Evolutionary conservation across 2,888 invertebrate species (phyloP), one percentile per base, ranked within the genome.

Genomic region (Orthosia gracilis): DNA sequence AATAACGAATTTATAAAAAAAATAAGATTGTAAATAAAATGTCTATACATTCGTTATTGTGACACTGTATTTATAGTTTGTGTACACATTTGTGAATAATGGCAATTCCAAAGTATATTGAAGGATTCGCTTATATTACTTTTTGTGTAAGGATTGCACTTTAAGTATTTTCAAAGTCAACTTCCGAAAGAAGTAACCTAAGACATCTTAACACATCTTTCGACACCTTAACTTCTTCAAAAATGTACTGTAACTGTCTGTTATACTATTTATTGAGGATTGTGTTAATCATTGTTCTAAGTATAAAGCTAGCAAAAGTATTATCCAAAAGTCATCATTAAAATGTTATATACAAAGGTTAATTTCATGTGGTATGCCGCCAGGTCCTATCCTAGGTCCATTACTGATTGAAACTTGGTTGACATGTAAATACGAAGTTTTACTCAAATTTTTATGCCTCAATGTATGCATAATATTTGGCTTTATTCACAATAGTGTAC

Each of bases 21-120:
- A 26, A 3, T 7, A 3, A 54, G 57, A n/a, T n/a, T 83, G 84
- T 84, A 76, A 65, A 81, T 84, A 66, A 58, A 67, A 59, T 59
- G 3, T 12, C 11, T 31, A 21, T 66, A 62, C 71, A 69, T 86
- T 84, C 76, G 64, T 68, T 79, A 61, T 72, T 75, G 58, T 63
- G 55, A 9, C 70, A 73, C 59, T 76, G 52, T 55, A 59, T 26
- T 45, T 21, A 66, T 69, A 65, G 68, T 40, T 55, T 40, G 62
- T 55, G 83, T 63, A 69, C 58, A 73, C 65, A 63, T 55, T 66
- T 68, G 62, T 73, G 50, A 78, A 69, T 63, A 4, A 12, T 50
- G 62, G 21, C 59, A 47, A 26, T 68, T 61, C 26, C 21, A 23
- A 31, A n/a, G 15, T 50, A 12, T 21, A 23, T 55, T 54, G 15